Evolutionary conservation across 2,113 vertebrate species (phyloP).

Genomic region (Kryptolebias marmoratus): DNA sequence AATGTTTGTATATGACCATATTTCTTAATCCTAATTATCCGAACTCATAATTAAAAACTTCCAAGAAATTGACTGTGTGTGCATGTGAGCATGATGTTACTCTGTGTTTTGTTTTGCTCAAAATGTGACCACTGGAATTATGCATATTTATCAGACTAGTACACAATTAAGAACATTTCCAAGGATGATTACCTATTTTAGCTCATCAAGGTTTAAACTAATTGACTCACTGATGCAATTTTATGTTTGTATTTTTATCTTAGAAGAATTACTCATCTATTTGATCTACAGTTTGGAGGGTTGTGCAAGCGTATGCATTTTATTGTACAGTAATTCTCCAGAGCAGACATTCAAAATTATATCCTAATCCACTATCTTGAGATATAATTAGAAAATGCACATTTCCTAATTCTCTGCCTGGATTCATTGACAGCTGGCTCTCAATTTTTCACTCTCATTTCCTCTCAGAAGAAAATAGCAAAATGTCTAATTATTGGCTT

Average conservation of each 20-base stretch:
- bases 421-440: conserved; percentile 36
- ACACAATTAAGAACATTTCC: no score
- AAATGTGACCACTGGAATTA: no score
- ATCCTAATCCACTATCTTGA: conserved; percentile 49
- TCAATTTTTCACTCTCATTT: neutral
- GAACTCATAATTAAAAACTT: no score
- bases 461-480: neutral
- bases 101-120: no score
- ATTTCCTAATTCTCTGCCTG: conserved; percentile 29
- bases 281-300: conserved; percentile 5
- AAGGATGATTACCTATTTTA: neutral
- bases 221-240: neutral
- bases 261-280: neutral
- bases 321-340: conserved; percentile 11
- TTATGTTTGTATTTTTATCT: neutral
- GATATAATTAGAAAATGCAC: conserved; percentile 54
- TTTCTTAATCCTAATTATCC: no score
- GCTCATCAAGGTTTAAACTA: neutral
- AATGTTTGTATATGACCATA: no score
- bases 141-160: no score
- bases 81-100: no score
- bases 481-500: neutral
- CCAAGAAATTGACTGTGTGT: no score
- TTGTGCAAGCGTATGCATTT: conserved; percentile 3
- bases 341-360: conserved; percentile 44